Conservation (phyloP, 2,888 invertebrate genomes). For the Brenthis ino region DNA sequence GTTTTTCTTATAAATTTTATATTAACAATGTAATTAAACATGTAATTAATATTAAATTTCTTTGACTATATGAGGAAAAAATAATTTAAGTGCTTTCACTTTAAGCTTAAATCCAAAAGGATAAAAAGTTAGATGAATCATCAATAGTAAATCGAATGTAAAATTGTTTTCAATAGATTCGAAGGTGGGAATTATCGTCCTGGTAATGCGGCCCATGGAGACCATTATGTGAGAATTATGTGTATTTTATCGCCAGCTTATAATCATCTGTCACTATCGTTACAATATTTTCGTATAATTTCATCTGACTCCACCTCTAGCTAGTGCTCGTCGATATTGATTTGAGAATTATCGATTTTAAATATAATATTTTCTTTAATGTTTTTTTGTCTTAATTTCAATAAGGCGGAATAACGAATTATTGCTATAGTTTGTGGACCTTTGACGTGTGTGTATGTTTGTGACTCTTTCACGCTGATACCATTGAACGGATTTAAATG, state of each 20-base stretch:
- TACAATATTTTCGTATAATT: conserved; percentile 81
- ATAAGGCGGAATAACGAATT: neutral
- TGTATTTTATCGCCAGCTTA: conserved; percentile 82
- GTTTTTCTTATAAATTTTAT: conserved; percentile 12
- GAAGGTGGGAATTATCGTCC: conserved; percentile 63
- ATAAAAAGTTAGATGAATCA: conserved; percentile 33
- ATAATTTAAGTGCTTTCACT: neutral
- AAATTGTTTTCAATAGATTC: conserved; percentile 64
- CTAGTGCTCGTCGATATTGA: conserved; percentile 22
- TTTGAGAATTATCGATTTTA: conserved; percentile 17
- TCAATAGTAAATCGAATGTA: conserved; percentile 49
- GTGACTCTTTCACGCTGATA: no score
- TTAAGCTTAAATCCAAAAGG: neutral
- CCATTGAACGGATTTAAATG: no score
- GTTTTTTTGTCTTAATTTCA: neutral
- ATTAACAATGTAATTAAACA: conserved; percentile 15
- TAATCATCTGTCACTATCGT: conserved; percentile 83
- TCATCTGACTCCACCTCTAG: conserved; percentile 66
- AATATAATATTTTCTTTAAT: conserved; percentile 1
- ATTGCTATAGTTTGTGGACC: no score
- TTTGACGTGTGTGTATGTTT: no score
- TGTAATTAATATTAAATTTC: neutral
- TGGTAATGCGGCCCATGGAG: conserved; percentile 52
- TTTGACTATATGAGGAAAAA: neutral
- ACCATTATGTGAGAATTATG: conserved; percentile 79